Conservation (phyloP, 2,797 vertebrate genomes). For the Vireo griseus region DNA sequence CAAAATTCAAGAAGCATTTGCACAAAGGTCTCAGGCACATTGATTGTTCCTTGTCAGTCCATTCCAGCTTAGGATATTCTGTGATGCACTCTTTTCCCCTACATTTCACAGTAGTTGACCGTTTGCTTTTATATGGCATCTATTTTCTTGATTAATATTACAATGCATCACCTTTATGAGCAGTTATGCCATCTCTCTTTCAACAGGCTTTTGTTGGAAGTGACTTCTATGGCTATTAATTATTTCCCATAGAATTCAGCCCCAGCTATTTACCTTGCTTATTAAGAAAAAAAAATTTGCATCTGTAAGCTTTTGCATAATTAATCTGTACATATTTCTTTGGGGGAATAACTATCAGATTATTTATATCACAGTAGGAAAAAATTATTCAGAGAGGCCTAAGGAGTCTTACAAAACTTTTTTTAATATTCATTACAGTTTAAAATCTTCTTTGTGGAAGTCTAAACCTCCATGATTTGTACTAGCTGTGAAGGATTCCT, state of each 20-base stretch:
- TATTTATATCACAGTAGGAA: slow-evolving; percentile 58
- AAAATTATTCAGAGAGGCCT: slow-evolving; percentile 9
- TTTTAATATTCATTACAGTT: slow-evolving; percentile 16
- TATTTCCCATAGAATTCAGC: slow-evolving; percentile 22
- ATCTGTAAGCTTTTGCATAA: slow-evolving; percentile 50
- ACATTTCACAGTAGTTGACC: background rate
- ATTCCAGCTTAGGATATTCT: background rate
- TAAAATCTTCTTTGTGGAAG: background rate
- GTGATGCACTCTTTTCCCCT: background rate
- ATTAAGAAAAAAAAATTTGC: slow-evolving; percentile 19
- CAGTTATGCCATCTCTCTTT: slow-evolving; percentile 11
- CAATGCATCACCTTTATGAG: background rate
- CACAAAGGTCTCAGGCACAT: background rate
- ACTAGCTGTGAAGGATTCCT: background rate
- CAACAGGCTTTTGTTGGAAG: slow-evolving; percentile 29
- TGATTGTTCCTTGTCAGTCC: background rate
- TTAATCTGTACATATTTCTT: slow-evolving; percentile 62
- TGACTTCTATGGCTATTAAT: slow-evolving; percentile 15
- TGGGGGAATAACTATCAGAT: slow-evolving; percentile 33
- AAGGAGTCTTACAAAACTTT: slow-evolving; percentile 10
- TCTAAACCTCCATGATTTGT: background rate
- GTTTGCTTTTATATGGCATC: background rate
- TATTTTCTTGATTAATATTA: slow-evolving; percentile 3
- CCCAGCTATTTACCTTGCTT: slow-evolving; percentile 18
- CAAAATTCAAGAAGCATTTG: background rate